phyloP scores from a whole-genome alignment of 2,797 vertebrate genomes.

The Liasis olivaceus region DNA sequence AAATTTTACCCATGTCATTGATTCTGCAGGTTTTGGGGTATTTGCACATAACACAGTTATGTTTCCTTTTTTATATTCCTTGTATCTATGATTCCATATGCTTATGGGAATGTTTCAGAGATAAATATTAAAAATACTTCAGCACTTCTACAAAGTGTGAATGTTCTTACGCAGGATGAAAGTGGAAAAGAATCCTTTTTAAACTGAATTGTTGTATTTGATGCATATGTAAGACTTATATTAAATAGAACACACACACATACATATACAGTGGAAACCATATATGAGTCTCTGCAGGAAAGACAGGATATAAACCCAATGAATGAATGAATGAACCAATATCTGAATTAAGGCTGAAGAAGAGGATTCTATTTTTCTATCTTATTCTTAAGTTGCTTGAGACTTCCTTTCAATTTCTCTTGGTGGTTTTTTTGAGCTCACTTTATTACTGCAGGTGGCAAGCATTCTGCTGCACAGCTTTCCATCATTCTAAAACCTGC shows the following conservation, averaged over 20 bases:
- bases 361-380: background rate
- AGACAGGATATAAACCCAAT: background rate
- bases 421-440: background rate
- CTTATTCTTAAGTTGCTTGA: background rate
- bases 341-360: background rate
- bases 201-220: background rate
- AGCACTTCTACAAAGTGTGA: background rate
- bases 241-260: background rate
- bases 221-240: background rate
- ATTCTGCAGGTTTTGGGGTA: background rate
- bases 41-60: background rate
- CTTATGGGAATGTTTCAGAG: background rate
- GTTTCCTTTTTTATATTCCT: background rate
- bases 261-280: background rate
- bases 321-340: background rate
- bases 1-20: conserved; percentile 23
- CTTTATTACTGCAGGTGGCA: background rate
- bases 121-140: background rate
- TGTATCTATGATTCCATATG: background rate
- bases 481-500: background rate
- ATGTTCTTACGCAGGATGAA: background rate
- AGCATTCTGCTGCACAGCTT: background rate
- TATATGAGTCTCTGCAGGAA: background rate
- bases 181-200: background rate
- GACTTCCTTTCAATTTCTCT: background rate